phyloP scores from a whole-genome alignment of 2,113 vertebrate genomes.

The Mellivora capensis region DNA sequence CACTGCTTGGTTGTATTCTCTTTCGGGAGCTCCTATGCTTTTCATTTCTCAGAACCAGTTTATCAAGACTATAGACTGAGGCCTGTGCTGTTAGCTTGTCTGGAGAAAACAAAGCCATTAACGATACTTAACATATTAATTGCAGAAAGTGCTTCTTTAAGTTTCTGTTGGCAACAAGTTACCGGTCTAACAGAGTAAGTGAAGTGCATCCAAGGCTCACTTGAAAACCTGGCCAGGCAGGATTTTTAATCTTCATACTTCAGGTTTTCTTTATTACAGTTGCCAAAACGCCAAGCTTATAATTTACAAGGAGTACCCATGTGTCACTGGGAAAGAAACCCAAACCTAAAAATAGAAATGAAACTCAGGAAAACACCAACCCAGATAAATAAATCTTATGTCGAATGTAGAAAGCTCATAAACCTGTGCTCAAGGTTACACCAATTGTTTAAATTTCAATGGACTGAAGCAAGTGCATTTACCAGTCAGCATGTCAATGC shows the following conservation, averaged over 20 bases:
- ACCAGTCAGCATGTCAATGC: not conserved
- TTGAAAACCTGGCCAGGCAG: conserved; percentile 30
- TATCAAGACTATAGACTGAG: conserved; percentile 18
- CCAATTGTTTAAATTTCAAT: not conserved
- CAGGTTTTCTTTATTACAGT: conserved; percentile 1
- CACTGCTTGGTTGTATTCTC: not conserved
- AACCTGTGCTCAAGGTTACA: not conserved
- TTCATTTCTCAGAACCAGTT: conserved; percentile 63
- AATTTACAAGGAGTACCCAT: conserved; percentile 37
- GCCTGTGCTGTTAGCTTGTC: not conserved
- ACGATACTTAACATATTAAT: conserved; percentile 63
- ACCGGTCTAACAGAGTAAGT: not conserved
- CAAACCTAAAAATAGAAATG: conserved; percentile 42
- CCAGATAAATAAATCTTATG: conserved; percentile 23
- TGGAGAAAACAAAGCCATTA: conserved; percentile 67
- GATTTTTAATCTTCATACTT: conserved; percentile 36
- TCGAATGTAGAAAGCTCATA: not conserved
- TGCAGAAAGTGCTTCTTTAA: conserved; percentile 62
- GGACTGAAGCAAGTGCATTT: not conserved
- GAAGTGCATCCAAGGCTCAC: conserved; percentile 51
- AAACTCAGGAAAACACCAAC: conserved; percentile 42
- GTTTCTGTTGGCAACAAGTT: conserved; percentile 71
- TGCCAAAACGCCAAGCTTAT: conserved; percentile 42
- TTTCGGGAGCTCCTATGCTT: not conserved
- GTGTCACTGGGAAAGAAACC: conserved; percentile 28